Conservation (phyloP, 2,113 vertebrate species). For the Columba janthina region DNA sequence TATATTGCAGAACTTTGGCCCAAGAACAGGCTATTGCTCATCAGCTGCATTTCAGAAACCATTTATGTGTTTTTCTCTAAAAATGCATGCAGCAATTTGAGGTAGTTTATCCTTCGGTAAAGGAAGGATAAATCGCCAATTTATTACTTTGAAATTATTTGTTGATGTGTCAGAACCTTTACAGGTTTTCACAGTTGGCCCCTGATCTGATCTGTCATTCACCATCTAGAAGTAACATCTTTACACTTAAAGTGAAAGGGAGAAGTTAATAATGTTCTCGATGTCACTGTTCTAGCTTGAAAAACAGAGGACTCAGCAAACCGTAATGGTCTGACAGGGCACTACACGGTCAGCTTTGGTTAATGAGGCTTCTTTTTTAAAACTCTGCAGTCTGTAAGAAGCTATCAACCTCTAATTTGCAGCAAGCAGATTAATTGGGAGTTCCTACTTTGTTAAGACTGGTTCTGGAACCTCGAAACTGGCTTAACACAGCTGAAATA, state of each 20-base stretch:
- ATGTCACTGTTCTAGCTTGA: neutral
- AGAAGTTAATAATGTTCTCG: neutral
- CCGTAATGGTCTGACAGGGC: neutral
- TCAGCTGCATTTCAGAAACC: neutral
- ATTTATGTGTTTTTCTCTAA: neutral
- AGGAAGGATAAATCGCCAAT: neutral
- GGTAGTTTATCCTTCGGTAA: neutral
- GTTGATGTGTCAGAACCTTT: neutral
- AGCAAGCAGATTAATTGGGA: neutral
- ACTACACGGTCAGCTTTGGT: neutral
- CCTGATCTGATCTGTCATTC: neutral
- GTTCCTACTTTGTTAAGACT: neutral
- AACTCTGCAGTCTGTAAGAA: neutral
- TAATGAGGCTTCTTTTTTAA: neutral
- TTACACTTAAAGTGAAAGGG: accelerated
- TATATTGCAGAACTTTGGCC: neutral
- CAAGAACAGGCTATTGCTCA: neutral
- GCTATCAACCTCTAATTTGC: neutral
- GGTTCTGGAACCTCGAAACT: neutral
- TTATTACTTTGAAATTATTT: neutral
- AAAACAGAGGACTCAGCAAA: neutral
- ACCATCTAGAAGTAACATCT: neutral
- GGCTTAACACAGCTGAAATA: neutral
- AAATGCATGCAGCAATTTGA: neutral
- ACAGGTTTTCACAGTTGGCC: neutral